These are phyloP conservation scores for Tubiluchus corallicola DNA, from an alignment of 2,888 invertebrate genomes.

Conservation along the genomic window DNA sequence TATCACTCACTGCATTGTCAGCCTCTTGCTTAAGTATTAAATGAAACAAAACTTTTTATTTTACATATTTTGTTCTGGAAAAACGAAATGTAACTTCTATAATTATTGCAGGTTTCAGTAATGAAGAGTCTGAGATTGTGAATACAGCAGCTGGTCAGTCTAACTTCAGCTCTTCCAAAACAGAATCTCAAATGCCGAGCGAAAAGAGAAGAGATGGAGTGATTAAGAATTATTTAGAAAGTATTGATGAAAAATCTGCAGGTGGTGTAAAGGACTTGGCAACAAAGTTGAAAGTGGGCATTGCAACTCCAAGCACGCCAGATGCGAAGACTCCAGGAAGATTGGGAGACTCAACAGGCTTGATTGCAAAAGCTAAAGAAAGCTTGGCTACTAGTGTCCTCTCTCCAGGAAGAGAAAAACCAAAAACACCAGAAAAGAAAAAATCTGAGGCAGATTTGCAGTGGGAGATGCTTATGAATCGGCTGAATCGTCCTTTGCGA, in stretches of 20 bases:
- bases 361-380: constrained; percentile 82
- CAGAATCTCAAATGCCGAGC: too few species aligned
- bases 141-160: too few species aligned
- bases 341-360: constrained; percentile 69
- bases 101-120: too few species aligned
- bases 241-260: neutral
- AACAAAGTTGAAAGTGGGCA: neutral
- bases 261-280: neutral
- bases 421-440: constrained; percentile 39
- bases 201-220: neutral
- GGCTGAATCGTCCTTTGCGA: constrained; percentile 39
- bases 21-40: too few species aligned
- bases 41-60: too few species aligned
- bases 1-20: too few species aligned
- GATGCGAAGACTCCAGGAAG: constrained; percentile 14
- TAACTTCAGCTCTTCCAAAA: too few species aligned
- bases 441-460: constrained; percentile 82
- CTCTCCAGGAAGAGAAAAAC: constrained; percentile 43
- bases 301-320: constrained; percentile 6
- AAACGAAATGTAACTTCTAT: too few species aligned
- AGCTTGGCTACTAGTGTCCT: constrained; percentile 70
- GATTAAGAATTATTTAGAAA: neutral
- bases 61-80: too few species aligned
- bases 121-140: too few species aligned
- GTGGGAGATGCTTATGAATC: constrained; percentile 73